Conservation (phyloP, 2,797 vertebrate genomes). For the Paratrypauchen microcephalus region DNA sequence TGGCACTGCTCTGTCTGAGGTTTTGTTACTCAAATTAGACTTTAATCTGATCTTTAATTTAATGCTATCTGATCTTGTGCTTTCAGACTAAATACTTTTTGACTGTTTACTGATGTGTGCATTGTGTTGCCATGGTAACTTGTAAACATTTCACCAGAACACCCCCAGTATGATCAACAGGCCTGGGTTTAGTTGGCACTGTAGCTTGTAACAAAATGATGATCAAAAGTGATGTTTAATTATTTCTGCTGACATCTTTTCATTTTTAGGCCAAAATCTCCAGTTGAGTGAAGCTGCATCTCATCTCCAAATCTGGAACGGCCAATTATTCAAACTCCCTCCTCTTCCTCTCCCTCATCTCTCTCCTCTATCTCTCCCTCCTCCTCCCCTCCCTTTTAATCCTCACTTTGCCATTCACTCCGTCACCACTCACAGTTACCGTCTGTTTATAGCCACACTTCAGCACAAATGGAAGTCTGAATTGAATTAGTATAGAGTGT, state of each 20-base stretch:
- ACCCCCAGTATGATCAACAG: too few species aligned
- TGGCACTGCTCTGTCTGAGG: too few species aligned
- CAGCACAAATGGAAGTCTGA: conserved; percentile 3
- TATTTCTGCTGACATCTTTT: background rate
- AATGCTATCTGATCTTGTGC: too few species aligned
- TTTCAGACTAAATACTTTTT: too few species aligned
- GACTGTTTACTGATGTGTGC: too few species aligned
- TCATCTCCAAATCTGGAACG: background rate
- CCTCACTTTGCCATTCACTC: background rate
- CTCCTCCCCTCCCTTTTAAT: background rate
- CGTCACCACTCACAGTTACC: background rate
- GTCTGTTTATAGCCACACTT: background rate
- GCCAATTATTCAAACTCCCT: background rate
- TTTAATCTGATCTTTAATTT: too few species aligned
- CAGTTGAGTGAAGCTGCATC: background rate
- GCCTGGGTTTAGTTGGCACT: too few species aligned
- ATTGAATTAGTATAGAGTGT: conserved; percentile 19
- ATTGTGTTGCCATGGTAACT: too few species aligned
- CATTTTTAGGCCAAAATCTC: background rate
- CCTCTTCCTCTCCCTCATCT: background rate
- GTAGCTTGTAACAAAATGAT: too few species aligned
- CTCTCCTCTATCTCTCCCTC: background rate
- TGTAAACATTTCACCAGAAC: too few species aligned
- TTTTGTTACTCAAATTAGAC: too few species aligned
- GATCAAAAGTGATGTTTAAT: too few species aligned